These are phyloP conservation scores for Papilio demoleus DNA, from an alignment of 2,888 invertebrate genomes.

Conservation along the genomic window DNA sequence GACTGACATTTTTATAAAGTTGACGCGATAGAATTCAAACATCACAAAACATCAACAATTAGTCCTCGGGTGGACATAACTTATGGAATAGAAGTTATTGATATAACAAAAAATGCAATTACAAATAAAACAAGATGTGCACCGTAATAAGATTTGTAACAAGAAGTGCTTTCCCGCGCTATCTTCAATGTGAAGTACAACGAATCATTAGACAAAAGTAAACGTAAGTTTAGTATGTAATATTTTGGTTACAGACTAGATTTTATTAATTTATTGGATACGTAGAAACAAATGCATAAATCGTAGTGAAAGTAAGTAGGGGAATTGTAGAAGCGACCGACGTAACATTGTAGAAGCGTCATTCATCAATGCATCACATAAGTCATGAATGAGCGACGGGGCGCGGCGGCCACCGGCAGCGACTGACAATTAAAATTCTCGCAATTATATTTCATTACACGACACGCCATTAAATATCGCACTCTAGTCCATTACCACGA, in stretches of 20 bases:
- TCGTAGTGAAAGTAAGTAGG: neutral
- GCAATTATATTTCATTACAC: conserved; percentile 65
- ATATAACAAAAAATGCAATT: neutral
- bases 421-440: conserved; percentile 71
- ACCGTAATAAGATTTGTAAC: conserved; percentile 11
- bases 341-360: conserved; percentile 28
- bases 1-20: conserved; percentile 12
- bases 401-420: conserved; percentile 51
- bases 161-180: conserved; percentile 23
- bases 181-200: conserved; percentile 5
- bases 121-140: neutral
- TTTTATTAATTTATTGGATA: neutral
- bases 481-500: conserved; percentile 50
- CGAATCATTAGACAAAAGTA: neutral
- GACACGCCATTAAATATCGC: conserved; percentile 57
- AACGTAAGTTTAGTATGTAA: too few species aligned
- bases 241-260: too few species aligned
- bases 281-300: neutral
- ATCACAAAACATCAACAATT: conserved; percentile 22
- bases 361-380: conserved; percentile 46
- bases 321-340: conserved; percentile 8
- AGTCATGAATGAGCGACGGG: conserved; percentile 53
- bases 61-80: neutral
- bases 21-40: conserved; percentile 15
- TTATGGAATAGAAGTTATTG: neutral